Evolutionary conservation across 2,888 invertebrate species (phyloP).

Genomic region (Tanaodytes sp.): DNA sequence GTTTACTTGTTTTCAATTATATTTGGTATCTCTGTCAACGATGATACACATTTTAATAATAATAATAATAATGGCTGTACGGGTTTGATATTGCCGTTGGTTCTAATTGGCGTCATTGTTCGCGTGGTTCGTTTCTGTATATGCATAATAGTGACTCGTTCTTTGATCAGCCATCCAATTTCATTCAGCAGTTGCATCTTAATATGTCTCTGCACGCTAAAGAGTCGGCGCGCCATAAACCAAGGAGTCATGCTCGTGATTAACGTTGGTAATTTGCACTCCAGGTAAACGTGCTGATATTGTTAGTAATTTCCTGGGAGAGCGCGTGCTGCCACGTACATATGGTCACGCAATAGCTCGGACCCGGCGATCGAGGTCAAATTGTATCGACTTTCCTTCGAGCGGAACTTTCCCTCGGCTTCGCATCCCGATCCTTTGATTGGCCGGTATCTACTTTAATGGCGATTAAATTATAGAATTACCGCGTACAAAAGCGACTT

Average conservation of each 20-base stretch:
- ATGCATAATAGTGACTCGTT: too few relatives aligned
- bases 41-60: too few relatives aligned
- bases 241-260: slow-evolving; percentile 2
- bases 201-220: too few relatives aligned
- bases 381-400: slow-evolving; percentile 50
- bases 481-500: slow-evolving; percentile 13
- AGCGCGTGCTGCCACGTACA: slow-evolving; percentile 23
- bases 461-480: slow-evolving; percentile 41
- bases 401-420: slow-evolving; percentile 44
- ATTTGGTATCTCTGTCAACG: too few relatives aligned
- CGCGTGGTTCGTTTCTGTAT: too few relatives aligned
- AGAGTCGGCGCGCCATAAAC: too few relatives aligned
- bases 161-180: too few relatives aligned
- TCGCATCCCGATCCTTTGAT: slow-evolving; percentile 33
- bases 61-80: too few relatives aligned
- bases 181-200: too few relatives aligned
- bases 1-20: too few relatives aligned
- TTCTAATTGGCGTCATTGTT: too few relatives aligned
- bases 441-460: slow-evolving; percentile 44
- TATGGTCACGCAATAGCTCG: slow-evolving; percentile 35
- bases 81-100: too few relatives aligned
- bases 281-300: slow-evolving; percentile 28
- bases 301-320: slow-evolving; percentile 26
- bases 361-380: slow-evolving; percentile 45
- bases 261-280: slow-evolving; percentile 21